Evolutionary conservation across 1,140 invertebrate genomes (phyloP).

Genomic region (Ptiloglossa arizonensis): DNA sequence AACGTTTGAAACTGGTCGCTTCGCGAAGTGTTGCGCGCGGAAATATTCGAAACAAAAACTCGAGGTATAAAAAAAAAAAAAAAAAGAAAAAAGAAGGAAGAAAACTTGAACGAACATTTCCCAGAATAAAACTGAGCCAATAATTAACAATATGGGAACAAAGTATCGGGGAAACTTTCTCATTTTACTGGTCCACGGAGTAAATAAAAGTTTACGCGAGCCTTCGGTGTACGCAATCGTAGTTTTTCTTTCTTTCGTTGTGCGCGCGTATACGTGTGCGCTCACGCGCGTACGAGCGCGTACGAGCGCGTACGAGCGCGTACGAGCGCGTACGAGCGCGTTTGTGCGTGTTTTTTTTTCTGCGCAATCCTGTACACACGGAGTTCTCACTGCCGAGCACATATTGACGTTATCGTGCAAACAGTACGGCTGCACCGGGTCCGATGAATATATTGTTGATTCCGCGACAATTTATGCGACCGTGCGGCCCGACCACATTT

Average conservation of each 20-base stretch:
- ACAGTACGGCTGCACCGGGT: slow-evolving; percentile 50
- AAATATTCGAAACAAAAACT: not conserved
- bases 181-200: not conserved
- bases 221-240: not conserved
- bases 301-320: too few species aligned
- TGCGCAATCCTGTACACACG: slow-evolving; percentile 33
- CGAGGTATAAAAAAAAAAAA: not conserved
- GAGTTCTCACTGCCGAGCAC: slow-evolving; percentile 52
- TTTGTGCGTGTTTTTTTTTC: slow-evolving; percentile 15
- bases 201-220: slow-evolving; percentile 16
- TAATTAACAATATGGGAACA: not conserved
- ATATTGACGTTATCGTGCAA: slow-evolving; percentile 68
- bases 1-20: not conserved
- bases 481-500: slow-evolving; percentile 67
- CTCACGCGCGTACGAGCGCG: too few species aligned
- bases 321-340: too few species aligned
- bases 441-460: slow-evolving; percentile 77
- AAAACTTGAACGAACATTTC: not conserved
- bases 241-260: slow-evolving; percentile 11
- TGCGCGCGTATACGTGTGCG: not conserved
- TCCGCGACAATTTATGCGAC: slow-evolving; percentile 73
- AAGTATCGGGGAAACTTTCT: not conserved
- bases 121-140: not conserved
- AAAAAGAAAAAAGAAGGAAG: too few species aligned
- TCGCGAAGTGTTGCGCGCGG: not conserved